Conservation (phyloP, 2,888 invertebrate genomes). For the Dicroscelio sp. region DNA sequence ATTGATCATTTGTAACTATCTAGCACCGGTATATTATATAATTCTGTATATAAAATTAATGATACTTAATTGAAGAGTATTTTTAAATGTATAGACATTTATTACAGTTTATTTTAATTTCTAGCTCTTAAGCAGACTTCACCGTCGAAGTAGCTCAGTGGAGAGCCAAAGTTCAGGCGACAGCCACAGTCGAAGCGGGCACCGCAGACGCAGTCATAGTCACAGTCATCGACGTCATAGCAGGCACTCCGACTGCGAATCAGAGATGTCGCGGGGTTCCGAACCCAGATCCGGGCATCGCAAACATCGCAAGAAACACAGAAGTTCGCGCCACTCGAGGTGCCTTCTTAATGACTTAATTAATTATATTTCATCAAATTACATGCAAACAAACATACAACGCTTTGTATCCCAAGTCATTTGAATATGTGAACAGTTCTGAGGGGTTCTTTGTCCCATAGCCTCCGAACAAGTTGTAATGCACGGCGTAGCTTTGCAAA, state of each 20-base stretch:
- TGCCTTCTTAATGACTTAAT: constrained; percentile 71
- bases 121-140: constrained; percentile 91
- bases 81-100: too few species aligned
- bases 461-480: too few species aligned
- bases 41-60: too few species aligned
- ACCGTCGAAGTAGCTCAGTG: constrained; percentile 95
- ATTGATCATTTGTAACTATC: too few species aligned
- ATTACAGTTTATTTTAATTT: constrained; percentile 47
- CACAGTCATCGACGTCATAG: constrained; percentile 95
- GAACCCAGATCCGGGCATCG: constrained; percentile 94
- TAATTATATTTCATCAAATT: too few species aligned
- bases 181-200: constrained; percentile 93
- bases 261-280: constrained; percentile 97
- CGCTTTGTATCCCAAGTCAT: too few species aligned
- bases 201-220: constrained; percentile 95
- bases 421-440: too few species aligned
- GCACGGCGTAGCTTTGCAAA: too few species aligned
- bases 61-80: too few species aligned
- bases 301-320: constrained; percentile 94
- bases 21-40: too few species aligned
- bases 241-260: constrained; percentile 97
- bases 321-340: constrained; percentile 94
- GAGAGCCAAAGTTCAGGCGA: constrained; percentile 98
- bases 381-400: background rate
- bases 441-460: too few species aligned